Evolutionary conservation across 2,888 invertebrate species (phyloP).

Genomic region (Ryuthela nishihirai): DNA sequence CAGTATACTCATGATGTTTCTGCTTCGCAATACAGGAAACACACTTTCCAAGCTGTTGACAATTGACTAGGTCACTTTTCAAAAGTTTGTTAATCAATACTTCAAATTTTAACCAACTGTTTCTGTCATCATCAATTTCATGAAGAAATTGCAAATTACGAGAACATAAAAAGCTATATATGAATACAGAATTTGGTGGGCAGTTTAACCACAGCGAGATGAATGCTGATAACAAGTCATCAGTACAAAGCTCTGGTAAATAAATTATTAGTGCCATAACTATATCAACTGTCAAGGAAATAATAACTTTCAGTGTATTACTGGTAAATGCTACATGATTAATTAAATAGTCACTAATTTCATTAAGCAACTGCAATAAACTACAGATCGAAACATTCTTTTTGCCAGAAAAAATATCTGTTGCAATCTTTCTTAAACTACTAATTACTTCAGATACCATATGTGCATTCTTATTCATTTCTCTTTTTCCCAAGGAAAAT

Average conservation of each 20-base stretch:
- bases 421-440: neutral
- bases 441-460: neutral
- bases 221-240: neutral
- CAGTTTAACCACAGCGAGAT: slow-evolving; percentile 5
- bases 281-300: slow-evolving; percentile 20
- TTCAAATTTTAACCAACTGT: slow-evolving; percentile 7
- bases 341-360: neutral
- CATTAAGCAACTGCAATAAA: neutral
- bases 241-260: slow-evolving; percentile 10
- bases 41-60: slow-evolving; percentile 1
- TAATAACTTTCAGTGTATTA: slow-evolving; percentile 4
- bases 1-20: too few relatives aligned
- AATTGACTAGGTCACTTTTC: neutral
- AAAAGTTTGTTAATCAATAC: slow-evolving; percentile 2
- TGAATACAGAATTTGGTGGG: neutral
- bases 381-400: neutral
- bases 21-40: too few relatives aligned
- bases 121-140: neutral
- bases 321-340: neutral
- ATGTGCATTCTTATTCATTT: neutral
- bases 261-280: slow-evolving; percentile 14
- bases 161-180: slow-evolving; percentile 9
- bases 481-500: too few relatives aligned
- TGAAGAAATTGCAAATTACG: slow-evolving; percentile 21
- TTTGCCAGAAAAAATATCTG: slow-evolving; percentile 1